Evolutionary conservation across 2,797 vertebrate species (phyloP).

Genomic region (Heliangelus exortis): DNA sequence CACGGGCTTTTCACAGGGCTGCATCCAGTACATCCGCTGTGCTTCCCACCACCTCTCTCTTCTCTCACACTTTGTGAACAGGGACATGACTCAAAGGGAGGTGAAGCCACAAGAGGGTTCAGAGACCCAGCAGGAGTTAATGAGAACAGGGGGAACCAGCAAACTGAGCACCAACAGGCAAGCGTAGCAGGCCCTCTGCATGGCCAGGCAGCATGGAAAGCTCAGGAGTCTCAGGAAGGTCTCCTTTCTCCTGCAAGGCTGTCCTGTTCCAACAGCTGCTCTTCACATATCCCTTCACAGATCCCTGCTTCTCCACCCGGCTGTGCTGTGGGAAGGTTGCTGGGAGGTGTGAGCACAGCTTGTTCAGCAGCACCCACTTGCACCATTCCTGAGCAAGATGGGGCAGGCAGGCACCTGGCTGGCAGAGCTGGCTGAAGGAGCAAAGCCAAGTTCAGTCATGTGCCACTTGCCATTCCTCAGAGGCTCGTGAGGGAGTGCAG

Average conservation of each 20-base stretch:
- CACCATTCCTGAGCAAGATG: neutral
- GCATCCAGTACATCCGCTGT: neutral
- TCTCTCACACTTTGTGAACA: constrained; percentile 2
- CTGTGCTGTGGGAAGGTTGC: neutral
- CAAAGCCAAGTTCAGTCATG: neutral
- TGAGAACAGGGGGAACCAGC: neutral
- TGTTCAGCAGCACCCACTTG: neutral
- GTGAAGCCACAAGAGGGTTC: constrained; percentile 14
- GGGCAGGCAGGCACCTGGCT: neutral
- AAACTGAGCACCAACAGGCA: neutral
- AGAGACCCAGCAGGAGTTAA: neutral
- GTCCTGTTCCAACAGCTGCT: neutral
- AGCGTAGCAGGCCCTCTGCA: neutral
- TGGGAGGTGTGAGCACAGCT: neutral
- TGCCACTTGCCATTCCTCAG: neutral
- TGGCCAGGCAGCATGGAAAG: neutral
- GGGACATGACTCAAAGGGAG: neutral
- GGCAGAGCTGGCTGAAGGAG: neutral
- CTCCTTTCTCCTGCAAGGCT: neutral
- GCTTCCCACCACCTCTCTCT: neutral
- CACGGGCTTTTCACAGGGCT: neutral
- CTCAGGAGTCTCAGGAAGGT: neutral
- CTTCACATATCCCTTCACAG: neutral
- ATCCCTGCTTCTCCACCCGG: neutral
- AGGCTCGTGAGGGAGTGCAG: neutral